Conservation (phyloP, 2,888 invertebrate species). For the Scaeva pyrastri region DNA sequence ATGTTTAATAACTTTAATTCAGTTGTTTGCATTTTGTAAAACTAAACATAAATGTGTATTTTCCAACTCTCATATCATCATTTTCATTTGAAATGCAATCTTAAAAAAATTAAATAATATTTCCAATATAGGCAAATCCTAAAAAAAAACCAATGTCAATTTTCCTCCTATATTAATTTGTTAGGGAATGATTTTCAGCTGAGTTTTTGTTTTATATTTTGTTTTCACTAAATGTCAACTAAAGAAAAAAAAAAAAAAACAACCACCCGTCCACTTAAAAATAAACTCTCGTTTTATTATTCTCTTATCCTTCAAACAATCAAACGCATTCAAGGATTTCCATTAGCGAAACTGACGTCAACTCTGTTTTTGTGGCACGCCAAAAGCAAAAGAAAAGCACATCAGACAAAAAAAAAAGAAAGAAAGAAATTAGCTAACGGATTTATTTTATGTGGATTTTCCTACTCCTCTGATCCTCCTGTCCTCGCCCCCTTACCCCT, state of each 20-base stretch:
- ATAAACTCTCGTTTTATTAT: conserved; percentile 1
- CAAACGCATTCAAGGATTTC: conserved; percentile 73
- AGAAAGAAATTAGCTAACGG: conserved; percentile 67
- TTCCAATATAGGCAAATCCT: no score
- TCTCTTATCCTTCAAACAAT: conserved; percentile 55
- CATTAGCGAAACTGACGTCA: conserved; percentile 68
- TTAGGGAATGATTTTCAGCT: conserved; percentile 39
- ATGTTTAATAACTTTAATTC: no score
- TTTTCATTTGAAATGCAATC: no score
- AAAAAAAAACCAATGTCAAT: no score
- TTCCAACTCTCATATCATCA: no score
- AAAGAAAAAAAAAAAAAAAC: conserved; percentile 7
- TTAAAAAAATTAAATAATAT: no score
- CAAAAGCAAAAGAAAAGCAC: conserved; percentile 21
- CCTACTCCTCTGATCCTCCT: conserved; percentile 34
- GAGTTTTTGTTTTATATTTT: conserved; percentile 51
- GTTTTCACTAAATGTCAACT: conserved; percentile 2
- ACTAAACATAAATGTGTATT: no score
- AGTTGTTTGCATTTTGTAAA: no score
- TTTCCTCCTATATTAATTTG: no score
- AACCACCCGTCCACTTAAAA: conserved; percentile 11
- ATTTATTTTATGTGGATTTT: conserved; percentile 67
- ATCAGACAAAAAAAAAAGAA: conserved; percentile 22
- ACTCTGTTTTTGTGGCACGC: conserved; percentile 68
- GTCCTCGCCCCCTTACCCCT: not conserved